phyloP scores from a whole-genome alignment of 2,797 vertebrate genomes.

The Enoplosus armatus region DNA sequence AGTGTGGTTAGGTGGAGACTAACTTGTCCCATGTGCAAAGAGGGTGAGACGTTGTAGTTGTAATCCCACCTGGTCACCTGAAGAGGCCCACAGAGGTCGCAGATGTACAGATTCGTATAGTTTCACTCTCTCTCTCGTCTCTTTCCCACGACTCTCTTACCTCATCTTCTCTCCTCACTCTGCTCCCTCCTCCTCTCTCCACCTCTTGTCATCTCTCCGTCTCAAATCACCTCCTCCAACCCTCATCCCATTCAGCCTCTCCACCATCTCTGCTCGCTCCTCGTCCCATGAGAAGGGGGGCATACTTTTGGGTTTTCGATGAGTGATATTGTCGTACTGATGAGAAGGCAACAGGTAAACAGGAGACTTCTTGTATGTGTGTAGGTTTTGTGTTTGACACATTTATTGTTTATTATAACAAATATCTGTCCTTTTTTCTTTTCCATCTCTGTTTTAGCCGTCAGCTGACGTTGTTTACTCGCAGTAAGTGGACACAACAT shows the following conservation, averaged over 20 bases:
- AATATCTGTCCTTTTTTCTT: too few species aligned
- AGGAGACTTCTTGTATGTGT: too few species aligned
- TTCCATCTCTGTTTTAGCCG: too few species aligned
- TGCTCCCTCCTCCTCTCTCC: conserved; percentile 19
- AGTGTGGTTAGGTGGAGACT: too few species aligned
- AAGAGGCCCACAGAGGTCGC: conserved; percentile 15
- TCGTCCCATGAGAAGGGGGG: neutral
- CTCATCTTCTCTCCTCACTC: conserved; percentile 31
- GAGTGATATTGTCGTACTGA: neutral
- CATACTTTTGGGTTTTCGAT: neutral
- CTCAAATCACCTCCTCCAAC: conserved; percentile 60
- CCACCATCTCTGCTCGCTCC: conserved; percentile 9
- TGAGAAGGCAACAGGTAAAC: neutral
- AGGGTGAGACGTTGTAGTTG: neutral
- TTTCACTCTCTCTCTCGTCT: conserved; percentile 33
- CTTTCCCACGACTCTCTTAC: conserved; percentile 62
- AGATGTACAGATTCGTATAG: neutral
- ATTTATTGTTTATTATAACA: too few species aligned
- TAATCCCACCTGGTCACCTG: conserved; percentile 29
- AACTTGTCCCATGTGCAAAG: too few species aligned
- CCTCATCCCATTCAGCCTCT: conserved; percentile 32
- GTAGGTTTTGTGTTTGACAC: too few species aligned
- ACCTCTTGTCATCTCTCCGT: conserved; percentile 65
- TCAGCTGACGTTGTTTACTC: too few species aligned
- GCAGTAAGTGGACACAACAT: too few species aligned